Evolutionary conservation across 2,113 vertebrate genomes (phyloP).

Genomic region (Muscicapa adusta): DNA sequence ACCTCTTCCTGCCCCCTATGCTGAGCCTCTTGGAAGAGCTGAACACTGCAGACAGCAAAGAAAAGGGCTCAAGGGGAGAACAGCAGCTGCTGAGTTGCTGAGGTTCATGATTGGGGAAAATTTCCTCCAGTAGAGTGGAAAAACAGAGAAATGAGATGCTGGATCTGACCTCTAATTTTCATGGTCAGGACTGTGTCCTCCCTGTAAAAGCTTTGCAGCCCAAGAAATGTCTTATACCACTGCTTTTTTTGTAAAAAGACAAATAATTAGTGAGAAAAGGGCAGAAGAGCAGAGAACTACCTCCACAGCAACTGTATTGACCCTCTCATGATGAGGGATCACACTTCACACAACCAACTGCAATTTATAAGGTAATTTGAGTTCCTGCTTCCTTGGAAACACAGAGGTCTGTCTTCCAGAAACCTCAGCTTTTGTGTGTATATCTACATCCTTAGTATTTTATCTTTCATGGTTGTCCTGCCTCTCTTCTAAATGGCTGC

Average conservation of each 20-base stretch:
- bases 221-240: not conserved
- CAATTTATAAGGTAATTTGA: not conserved
- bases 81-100: not conserved
- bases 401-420: not conserved
- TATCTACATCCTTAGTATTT: not conserved
- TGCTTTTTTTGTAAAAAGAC: not conserved
- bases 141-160: not conserved
- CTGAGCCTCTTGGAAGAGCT: not conserved
- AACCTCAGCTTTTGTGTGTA: not conserved
- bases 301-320: not conserved
- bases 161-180: not conserved
- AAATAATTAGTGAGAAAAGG: not conserved
- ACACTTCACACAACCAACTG: not conserved
- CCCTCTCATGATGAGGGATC: not conserved
- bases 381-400: not conserved
- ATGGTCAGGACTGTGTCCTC: not conserved
- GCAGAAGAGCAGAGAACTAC: not conserved
- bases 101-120: not conserved
- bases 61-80: not conserved
- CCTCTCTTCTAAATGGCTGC: not conserved
- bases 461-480: not conserved
- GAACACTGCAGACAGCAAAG: not conserved
- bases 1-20: not conserved
- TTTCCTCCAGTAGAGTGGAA: not conserved
- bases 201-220: not conserved